A percentile compares a stretch with the other conserved stretches of the same genome.
Evolutionary conservation across 1,140 invertebrate genomes (phyloP).

Genomic region (Bombus confusus): DNA sequence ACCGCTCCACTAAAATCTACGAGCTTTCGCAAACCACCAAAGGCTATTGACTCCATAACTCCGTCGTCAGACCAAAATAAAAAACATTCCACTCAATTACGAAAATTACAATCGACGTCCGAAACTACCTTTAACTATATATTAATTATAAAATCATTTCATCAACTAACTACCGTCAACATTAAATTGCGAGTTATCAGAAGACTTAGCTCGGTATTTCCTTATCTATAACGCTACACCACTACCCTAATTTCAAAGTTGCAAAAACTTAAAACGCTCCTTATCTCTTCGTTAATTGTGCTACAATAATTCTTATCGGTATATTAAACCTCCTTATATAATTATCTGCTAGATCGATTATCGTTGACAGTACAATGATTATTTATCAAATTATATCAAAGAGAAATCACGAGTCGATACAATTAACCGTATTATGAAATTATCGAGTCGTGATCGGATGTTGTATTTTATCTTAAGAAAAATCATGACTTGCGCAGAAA

Average conservation of each 20-base stretch:
- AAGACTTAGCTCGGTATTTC: background rate
- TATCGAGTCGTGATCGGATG: background rate
- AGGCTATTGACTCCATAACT: background rate
- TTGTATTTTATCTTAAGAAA: background rate
- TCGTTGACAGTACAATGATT: background rate
- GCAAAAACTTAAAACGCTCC: too few species aligned
- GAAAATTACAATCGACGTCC: background rate
- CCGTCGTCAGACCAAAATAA: background rate
- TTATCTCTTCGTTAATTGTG: background rate
- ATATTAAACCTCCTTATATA: background rate
- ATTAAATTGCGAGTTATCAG: background rate
- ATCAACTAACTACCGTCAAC: background rate
- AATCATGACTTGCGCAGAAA: background rate
- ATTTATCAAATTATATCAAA: background rate
- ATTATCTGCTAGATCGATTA: background rate
- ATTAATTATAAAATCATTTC: background rate
- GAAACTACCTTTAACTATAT: background rate
- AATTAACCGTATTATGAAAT: background rate
- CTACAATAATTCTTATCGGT: background rate
- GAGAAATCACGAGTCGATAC: too few species aligned
- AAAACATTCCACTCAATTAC: background rate
- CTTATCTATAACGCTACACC: background rate
- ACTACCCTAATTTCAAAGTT: background rate
- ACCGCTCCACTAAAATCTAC: slow-evolving; percentile 27
- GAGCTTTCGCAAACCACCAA: background rate